phyloP scores from a whole-genome alignment of 2,888 invertebrate genomes.

The Lampropteryx suffumata region DNA sequence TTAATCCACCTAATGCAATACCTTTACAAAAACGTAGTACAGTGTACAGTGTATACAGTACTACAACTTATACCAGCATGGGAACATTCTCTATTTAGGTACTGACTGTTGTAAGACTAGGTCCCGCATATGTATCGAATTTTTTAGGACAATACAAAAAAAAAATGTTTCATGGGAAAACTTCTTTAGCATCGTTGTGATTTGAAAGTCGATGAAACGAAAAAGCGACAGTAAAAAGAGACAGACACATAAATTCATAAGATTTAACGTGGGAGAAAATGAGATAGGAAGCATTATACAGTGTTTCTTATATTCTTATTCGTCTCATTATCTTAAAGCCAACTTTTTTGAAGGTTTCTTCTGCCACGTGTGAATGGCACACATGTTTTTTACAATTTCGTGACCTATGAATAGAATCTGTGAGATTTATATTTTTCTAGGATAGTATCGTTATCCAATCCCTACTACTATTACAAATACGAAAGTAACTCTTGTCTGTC shows the following conservation, averaged over 20 bases:
- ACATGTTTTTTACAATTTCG: not conserved
- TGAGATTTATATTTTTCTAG: slow-evolving; percentile 1
- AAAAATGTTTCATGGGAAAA: too few species aligned
- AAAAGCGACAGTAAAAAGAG: too few species aligned
- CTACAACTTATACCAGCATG: slow-evolving; percentile 33
- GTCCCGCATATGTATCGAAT: slow-evolving; percentile 3
- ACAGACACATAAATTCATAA: not conserved
- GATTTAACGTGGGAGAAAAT: not conserved
- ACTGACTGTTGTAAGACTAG: slow-evolving; percentile 46
- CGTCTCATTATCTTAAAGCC: too few species aligned
- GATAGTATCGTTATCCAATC: slow-evolving; percentile 6
- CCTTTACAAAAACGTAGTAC: slow-evolving; percentile 44
- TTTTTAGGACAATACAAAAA: slow-evolving; percentile 7
- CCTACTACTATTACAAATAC: too few species aligned
- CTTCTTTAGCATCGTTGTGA: too few species aligned
- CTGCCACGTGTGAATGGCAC: too few species aligned
- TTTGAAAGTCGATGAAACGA: too few species aligned
- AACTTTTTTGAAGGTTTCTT: too few species aligned
- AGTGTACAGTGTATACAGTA: too few species aligned
- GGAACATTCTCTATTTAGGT: slow-evolving; percentile 47
- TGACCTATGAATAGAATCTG: not conserved
- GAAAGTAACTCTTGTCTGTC: too few species aligned
- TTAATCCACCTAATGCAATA: slow-evolving; percentile 34
- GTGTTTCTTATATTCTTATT: too few species aligned
- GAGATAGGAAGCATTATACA: too few species aligned